Conservation (phyloP, 2,113 vertebrate genomes). For the Scalopus aquaticus region DNA sequence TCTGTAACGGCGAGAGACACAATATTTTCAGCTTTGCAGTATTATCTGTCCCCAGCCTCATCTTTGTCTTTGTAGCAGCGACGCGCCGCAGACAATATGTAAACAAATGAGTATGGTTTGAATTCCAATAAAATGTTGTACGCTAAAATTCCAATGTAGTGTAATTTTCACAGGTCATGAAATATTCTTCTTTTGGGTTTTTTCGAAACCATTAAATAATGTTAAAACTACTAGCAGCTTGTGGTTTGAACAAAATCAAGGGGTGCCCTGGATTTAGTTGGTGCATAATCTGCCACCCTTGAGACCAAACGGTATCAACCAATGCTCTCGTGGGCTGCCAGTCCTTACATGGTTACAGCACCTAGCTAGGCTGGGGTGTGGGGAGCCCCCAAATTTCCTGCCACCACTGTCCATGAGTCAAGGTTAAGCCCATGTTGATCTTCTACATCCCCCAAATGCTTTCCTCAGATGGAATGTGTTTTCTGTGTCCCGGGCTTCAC, state of each 20-base stretch:
- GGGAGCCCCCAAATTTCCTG: background rate
- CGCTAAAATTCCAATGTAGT: background rate
- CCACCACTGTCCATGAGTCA: background rate
- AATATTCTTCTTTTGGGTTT: background rate
- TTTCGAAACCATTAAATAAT: background rate
- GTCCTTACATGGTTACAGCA: too few species aligned
- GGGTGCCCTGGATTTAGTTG: background rate
- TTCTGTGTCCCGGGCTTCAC: background rate
- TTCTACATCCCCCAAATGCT: background rate
- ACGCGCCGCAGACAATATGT: background rate
- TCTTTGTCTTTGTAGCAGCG: rapidly evolving
- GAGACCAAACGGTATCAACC: background rate
- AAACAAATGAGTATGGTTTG: background rate
- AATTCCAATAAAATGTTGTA: background rate
- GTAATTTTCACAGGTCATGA: background rate
- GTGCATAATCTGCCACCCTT: rapidly evolving
- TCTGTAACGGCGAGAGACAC: constrained; percentile 8
- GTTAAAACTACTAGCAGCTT: background rate
- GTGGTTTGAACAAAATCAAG: background rate
- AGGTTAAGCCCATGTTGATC: background rate
- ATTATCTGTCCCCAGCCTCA: constrained; percentile 6
- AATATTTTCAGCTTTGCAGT: background rate
- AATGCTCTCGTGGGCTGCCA: too few species aligned
- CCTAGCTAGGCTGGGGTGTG: background rate
- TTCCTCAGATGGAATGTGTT: background rate